These are phyloP conservation scores for Champsocephalus esox DNA, from an alignment of 2,797 vertebrate species.

Conservation along the genomic window DNA sequence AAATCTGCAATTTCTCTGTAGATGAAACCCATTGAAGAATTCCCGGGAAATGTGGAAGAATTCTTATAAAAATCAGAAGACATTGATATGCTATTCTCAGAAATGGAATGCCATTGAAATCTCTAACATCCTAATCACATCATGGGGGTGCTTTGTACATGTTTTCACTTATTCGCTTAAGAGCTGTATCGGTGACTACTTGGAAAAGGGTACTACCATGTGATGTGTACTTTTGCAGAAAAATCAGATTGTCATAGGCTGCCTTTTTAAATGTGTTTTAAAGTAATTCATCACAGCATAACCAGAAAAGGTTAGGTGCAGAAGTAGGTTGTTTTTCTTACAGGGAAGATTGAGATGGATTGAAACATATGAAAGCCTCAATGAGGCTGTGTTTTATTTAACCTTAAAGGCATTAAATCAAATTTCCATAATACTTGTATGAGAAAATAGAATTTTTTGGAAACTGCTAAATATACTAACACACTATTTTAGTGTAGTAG, in stretches of 20 bases:
- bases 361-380: background rate
- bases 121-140: constrained; percentile 1
- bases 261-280: background rate
- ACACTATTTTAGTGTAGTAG: constrained; percentile 31
- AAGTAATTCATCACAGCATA: background rate
- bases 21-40: background rate
- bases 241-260: background rate
- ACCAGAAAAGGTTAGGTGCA: background rate
- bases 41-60: background rate
- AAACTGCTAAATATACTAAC: constrained; percentile 45
- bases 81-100: too few species aligned
- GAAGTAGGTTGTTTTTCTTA: constrained; percentile 25
- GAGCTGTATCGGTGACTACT: constrained; percentile 13
- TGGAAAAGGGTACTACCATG: background rate
- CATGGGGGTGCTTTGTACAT: constrained; percentile 1
- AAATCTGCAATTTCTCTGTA: background rate
- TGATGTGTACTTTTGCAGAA: background rate
- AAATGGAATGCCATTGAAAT: background rate
- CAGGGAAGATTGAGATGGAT: background rate
- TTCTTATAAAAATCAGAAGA: background rate
- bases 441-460: background rate
- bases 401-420: background rate
- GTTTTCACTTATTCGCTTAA: constrained; percentile 20
- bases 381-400: background rate
- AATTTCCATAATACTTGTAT: background rate